Conservation (phyloP, 2,797 vertebrate species). For the Aphelocoma californica region DNA sequence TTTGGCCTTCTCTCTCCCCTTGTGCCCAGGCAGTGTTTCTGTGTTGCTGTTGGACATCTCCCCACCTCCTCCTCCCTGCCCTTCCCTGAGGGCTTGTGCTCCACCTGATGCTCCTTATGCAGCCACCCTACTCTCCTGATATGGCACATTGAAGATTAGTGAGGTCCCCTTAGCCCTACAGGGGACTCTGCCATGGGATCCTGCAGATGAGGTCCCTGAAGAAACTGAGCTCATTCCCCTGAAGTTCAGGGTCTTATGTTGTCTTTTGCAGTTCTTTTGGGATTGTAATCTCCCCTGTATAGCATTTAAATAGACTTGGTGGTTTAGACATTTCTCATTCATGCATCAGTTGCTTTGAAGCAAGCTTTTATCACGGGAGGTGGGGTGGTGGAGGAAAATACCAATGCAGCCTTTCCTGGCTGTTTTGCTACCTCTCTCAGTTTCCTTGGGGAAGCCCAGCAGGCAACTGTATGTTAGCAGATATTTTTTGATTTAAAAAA, state of each 20-base stretch:
- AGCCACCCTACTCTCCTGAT: not conserved
- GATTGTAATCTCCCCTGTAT: not conserved
- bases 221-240: not conserved
- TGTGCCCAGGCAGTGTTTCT: not conserved
- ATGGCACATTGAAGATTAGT: fast-evolving
- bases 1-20: not conserved
- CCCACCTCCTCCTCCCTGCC: fast-evolving
- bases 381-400: not conserved
- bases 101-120: not conserved
- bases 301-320: not conserved
- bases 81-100: not conserved
- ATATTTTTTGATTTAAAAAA: not conserved
- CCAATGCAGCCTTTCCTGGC: not conserved
- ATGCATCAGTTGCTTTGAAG: not conserved
- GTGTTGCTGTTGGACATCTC: not conserved
- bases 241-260: not conserved
- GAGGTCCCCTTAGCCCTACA: not conserved
- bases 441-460: not conserved
- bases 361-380: not conserved
- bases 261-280: not conserved
- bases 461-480: not conserved
- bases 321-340: not conserved
- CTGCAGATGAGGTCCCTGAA: not conserved
- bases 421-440: not conserved
- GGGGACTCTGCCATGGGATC: not conserved